phyloP scores from a whole-genome alignment of 2,113 vertebrate species.

The Oryzias celebensis region DNA sequence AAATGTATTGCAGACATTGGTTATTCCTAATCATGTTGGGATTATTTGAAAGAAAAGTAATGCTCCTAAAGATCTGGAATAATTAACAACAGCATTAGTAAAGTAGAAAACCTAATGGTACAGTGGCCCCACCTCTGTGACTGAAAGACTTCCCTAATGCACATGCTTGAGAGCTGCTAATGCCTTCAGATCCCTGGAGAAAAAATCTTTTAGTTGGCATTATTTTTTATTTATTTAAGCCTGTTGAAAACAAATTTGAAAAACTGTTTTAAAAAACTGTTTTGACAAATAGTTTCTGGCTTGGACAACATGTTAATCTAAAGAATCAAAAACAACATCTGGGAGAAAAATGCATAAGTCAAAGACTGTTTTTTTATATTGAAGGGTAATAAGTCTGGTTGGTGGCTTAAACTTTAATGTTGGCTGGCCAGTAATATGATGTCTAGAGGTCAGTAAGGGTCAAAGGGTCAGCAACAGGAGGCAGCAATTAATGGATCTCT shows the following conservation, averaged over 20 bases:
- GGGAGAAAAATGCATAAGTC: neutral
- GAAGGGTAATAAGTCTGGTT: neutral
- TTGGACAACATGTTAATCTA: neutral
- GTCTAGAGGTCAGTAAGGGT: constrained; percentile 74
- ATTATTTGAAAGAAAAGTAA: constrained; percentile 39
- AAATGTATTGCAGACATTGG: constrained; percentile 33
- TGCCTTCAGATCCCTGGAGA: constrained; percentile 32
- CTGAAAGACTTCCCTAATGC: constrained; percentile 53
- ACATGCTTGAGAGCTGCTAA: constrained; percentile 34
- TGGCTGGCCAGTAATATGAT: constrained; percentile 71
- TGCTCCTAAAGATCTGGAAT: constrained; percentile 26
- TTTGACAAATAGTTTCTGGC: neutral
- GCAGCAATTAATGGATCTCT: constrained; percentile 80
- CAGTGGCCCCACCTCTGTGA: constrained; percentile 30
- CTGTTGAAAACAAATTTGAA: neutral
- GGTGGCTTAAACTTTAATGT: constrained; percentile 22
- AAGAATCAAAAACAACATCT: neutral
- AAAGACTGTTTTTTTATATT: constrained; percentile 10
- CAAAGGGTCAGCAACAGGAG: constrained; percentile 75
- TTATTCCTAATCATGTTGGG: constrained; percentile 26
- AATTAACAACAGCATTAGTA: constrained; percentile 54
- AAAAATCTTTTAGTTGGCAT: constrained; percentile 28
- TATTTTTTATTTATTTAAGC: constrained; percentile 29
- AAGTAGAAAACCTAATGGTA: constrained; percentile 51
- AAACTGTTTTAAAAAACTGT: too few relatives aligned